phyloP scores from a whole-genome alignment of 2,888 invertebrate genomes.

The Ectemnius cavifrons region DNA sequence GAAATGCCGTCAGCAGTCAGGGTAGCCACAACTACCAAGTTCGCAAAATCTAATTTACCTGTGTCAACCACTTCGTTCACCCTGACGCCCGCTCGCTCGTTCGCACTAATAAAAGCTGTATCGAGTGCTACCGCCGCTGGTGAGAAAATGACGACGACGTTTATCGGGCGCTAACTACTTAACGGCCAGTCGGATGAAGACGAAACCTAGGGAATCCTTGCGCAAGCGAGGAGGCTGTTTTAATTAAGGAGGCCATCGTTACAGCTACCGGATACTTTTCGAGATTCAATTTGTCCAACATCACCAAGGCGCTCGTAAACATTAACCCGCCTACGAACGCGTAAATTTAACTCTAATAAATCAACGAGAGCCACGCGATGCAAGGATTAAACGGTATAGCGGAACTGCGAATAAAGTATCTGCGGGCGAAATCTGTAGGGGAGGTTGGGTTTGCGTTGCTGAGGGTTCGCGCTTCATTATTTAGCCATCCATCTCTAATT shows the following conservation, averaged over 20 bases:
- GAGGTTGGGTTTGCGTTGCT: too few species aligned
- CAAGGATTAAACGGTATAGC: too few species aligned
- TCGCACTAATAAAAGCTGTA: constrained; percentile 6
- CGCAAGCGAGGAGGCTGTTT: neutral
- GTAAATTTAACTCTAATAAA: too few species aligned
- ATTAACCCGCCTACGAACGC: too few species aligned
- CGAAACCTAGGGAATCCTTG: neutral
- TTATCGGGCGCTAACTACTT: neutral
- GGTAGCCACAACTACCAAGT: constrained; percentile 19
- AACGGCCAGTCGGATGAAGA: neutral
- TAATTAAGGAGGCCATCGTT: neutral
- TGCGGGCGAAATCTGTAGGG: too few species aligned
- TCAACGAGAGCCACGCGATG: too few species aligned
- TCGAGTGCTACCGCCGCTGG: neutral
- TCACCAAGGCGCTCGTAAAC: neutral
- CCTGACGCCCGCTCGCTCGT: constrained; percentile 1
- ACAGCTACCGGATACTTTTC: neutral
- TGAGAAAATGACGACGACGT: neutral
- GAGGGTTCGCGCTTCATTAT: too few species aligned
- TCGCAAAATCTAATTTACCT: constrained; percentile 19
- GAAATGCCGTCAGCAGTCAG: constrained; percentile 9
- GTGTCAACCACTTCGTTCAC: constrained; percentile 6
- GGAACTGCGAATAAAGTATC: too few species aligned
- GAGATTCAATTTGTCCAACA: neutral
- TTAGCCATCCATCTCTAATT: too few species aligned